Evolutionary conservation across 2,113 vertebrate species (phyloP).

Genomic region (Rhinichthys klamathensis): DNA sequence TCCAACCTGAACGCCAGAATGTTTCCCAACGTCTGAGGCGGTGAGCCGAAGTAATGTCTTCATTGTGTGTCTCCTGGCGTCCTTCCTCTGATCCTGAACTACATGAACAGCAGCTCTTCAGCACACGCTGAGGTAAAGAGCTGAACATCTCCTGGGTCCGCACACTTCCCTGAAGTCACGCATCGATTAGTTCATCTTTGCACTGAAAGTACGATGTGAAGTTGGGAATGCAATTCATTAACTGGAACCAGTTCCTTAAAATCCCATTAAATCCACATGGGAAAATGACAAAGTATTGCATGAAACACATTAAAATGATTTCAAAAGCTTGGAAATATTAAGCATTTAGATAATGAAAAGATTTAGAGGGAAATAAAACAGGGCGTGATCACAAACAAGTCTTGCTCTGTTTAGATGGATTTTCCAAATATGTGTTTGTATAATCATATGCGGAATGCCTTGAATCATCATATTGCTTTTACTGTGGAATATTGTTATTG

Average conservation of each 20-base stretch:
- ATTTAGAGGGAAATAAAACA: not conserved
- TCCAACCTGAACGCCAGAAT: not conserved
- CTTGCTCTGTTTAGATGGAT: not conserved
- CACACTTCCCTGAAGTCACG: not conserved
- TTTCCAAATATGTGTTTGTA: not conserved
- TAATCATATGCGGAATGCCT: not conserved
- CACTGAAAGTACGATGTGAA: not conserved
- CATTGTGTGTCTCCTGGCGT: not conserved
- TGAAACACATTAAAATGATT: not conserved
- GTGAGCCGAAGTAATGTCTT: slow-evolving; percentile 25
- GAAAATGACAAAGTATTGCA: not conserved
- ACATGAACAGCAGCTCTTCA: not conserved
- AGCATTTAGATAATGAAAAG: not conserved
- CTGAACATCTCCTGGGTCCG: not conserved
- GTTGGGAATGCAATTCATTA: not conserved
- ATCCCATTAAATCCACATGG: not conserved
- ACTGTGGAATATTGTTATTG: not conserved
- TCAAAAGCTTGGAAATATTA: not conserved
- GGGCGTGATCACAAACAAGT: not conserved
- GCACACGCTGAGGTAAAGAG: not conserved
- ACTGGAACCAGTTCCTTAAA: not conserved
- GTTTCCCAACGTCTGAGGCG: slow-evolving; percentile 14
- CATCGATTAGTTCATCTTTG: not conserved
- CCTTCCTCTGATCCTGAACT: too few species aligned
- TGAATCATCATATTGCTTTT: not conserved